Conservation (phyloP, 1,140 invertebrate species). For the Hycleus phaleratus region DNA sequence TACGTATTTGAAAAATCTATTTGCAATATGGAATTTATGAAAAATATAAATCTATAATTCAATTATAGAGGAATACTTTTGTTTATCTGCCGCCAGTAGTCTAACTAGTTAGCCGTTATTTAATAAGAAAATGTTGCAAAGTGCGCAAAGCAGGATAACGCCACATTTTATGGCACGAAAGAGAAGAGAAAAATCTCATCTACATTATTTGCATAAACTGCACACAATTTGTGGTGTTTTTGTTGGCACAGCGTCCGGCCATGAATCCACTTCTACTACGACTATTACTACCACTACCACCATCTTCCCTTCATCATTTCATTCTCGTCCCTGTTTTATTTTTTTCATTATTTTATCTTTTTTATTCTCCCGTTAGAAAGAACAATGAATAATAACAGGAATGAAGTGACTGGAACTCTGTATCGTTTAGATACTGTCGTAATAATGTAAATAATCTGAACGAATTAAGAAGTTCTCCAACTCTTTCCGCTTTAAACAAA, state of each 20-base stretch:
- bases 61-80: no score
- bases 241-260: slow-evolving; percentile 14
- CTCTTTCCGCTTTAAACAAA: slow-evolving; percentile 18
- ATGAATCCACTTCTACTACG: neutral
- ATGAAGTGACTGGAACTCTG: slow-evolving; percentile 8
- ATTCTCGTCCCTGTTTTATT: no score
- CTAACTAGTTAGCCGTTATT: slow-evolving; percentile 25
- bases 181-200: slow-evolving; percentile 17
- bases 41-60: no score
- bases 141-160: slow-evolving; percentile 32
- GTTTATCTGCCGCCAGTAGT: no score
- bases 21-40: no score
- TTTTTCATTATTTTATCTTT: no score
- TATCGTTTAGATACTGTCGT: slow-evolving; percentile 18
- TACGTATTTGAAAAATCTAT: no score
- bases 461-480: slow-evolving; percentile 27
- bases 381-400: slow-evolving; percentile 1
- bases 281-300: no score
- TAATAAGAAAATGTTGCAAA: slow-evolving; percentile 38
- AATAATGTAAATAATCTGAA: slow-evolving; percentile 26
- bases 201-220: slow-evolving; percentile 18
- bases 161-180: slow-evolving; percentile 33
- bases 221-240: slow-evolving; percentile 13
- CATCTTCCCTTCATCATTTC: no score
- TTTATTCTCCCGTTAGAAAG: neutral